These are phyloP conservation scores for Zaprionus obscuricornis DNA, from an alignment of 2,888 invertebrate genomes.

Conservation along the genomic window DNA sequence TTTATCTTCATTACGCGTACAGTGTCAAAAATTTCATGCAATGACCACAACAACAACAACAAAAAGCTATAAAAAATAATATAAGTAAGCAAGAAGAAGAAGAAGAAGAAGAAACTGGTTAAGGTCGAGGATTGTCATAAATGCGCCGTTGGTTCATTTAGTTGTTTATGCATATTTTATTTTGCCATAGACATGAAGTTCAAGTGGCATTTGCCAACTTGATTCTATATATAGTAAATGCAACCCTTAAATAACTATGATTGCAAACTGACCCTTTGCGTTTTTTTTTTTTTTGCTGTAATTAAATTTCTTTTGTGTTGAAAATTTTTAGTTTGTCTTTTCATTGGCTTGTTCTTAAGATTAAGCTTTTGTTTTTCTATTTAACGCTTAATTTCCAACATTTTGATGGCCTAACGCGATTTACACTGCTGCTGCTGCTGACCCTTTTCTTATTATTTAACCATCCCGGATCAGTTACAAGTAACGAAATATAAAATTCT, in stretches of 20 bases:
- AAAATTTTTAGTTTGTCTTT: slow-evolving; percentile 67
- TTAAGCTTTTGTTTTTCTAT: slow-evolving; percentile 76
- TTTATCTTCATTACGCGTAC: slow-evolving; percentile 73
- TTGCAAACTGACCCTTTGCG: slow-evolving; percentile 47
- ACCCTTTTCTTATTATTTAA: slow-evolving; percentile 54
- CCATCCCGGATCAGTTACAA: slow-evolving; percentile 55
- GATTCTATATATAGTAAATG: slow-evolving; percentile 13
- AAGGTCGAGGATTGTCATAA: slow-evolving; percentile 26
- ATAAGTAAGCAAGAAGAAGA: background rate
- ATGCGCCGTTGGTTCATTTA: slow-evolving; percentile 48
- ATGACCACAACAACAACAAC: slow-evolving; percentile 48
- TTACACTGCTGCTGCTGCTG: slow-evolving; percentile 36
- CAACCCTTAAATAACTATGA: slow-evolving; percentile 36
- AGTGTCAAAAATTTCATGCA: slow-evolving; percentile 52
- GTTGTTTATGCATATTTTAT: slow-evolving; percentile 25
- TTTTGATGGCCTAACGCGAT: slow-evolving; percentile 72
- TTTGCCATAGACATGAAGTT: slow-evolving; percentile 19
- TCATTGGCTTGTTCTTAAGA: slow-evolving; percentile 67
- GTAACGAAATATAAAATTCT: slow-evolving; percentile 43
- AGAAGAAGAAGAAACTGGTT: slow-evolving; percentile 47
- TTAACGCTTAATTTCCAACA: slow-evolving; percentile 76
- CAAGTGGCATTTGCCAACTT: slow-evolving; percentile 60
- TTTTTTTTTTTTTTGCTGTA: too few relatives aligned
- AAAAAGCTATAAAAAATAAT: background rate
- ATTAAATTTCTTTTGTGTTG: slow-evolving; percentile 72